Evolutionary conservation across 2,797 vertebrate genomes (phyloP).

Genomic region (Labroides dimidiatus): DNA sequence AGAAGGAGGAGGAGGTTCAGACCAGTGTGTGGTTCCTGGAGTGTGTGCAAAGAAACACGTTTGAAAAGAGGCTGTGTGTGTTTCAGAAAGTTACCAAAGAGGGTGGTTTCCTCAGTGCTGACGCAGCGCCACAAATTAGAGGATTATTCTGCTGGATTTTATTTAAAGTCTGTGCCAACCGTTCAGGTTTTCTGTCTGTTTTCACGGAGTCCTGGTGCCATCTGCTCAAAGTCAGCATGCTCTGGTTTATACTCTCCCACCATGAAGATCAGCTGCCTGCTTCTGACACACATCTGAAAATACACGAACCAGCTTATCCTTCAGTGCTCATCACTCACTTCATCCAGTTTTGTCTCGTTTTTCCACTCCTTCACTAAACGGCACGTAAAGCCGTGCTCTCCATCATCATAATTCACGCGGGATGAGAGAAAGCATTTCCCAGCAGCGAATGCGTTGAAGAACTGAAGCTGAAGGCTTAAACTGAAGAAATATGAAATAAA

Average conservation of each 20-base stretch:
- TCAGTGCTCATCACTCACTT: neutral
- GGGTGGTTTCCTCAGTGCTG: constrained; percentile 38
- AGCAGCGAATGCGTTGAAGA: too few relatives aligned
- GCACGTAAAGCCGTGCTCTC: too few relatives aligned
- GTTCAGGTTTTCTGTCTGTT: constrained; percentile 5
- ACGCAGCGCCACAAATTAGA: constrained; percentile 28
- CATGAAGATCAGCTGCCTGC: constrained; percentile 7
- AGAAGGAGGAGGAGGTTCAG: constrained; percentile 30
- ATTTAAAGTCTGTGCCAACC: neutral
- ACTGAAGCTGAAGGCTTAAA: too few relatives aligned
- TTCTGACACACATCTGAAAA: neutral
- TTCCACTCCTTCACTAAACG: too few relatives aligned
- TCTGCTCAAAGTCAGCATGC: constrained; percentile 12
- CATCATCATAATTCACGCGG: too few relatives aligned
- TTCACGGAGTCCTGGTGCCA: constrained; percentile 5
- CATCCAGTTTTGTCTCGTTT: too few relatives aligned
- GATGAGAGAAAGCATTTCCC: too few relatives aligned
- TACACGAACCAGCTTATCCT: neutral
- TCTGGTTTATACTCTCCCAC: neutral
- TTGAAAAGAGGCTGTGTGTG: constrained; percentile 25
- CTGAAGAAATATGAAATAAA: too few relatives aligned
- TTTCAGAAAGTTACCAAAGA: constrained; percentile 30
- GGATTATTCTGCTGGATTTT: constrained; percentile 14
- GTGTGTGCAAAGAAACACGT: constrained; percentile 17
- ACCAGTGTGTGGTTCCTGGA: constrained; percentile 50